These are phyloP conservation scores for Sitta europaea DNA, from an alignment of 2,113 vertebrate genomes.

Conservation along the genomic window DNA sequence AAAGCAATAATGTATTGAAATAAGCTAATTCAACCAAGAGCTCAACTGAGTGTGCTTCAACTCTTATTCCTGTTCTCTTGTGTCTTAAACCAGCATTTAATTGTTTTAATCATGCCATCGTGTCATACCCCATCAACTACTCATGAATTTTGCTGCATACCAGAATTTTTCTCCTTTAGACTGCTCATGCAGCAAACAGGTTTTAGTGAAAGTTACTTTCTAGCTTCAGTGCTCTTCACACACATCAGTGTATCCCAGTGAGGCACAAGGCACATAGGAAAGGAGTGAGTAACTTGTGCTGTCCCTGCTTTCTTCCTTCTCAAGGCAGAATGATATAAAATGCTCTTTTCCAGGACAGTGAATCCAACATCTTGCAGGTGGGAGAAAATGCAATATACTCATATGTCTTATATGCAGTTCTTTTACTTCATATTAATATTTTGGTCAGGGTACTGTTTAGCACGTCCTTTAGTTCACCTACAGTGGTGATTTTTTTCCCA, in stretches of 20 bases:
- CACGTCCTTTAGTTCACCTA: neutral
- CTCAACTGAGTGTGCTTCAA: neutral
- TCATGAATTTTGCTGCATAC: accelerated
- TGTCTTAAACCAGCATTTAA: neutral
- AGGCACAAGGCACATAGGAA: neutral
- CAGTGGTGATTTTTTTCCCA: neutral
- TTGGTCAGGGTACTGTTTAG: neutral
- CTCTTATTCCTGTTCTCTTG: neutral
- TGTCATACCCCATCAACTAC: neutral
- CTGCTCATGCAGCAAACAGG: neutral
- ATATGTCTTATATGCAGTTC: neutral
- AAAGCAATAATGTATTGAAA: neutral
- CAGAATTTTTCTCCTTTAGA: neutral
- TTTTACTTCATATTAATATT: neutral
- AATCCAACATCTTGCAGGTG: neutral
- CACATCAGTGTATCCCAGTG: neutral
- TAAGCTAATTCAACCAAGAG: neutral
- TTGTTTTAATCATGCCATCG: neutral
- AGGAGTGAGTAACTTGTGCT: neutral
- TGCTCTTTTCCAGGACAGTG: neutral
- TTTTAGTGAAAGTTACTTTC: neutral
- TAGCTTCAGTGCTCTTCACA: neutral
- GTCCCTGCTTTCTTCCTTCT: neutral
- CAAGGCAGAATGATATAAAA: neutral
- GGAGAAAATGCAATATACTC: neutral